phyloP scores from a whole-genome alignment of 2,113 vertebrate genomes.

The Physeter macrocephalus region DNA sequence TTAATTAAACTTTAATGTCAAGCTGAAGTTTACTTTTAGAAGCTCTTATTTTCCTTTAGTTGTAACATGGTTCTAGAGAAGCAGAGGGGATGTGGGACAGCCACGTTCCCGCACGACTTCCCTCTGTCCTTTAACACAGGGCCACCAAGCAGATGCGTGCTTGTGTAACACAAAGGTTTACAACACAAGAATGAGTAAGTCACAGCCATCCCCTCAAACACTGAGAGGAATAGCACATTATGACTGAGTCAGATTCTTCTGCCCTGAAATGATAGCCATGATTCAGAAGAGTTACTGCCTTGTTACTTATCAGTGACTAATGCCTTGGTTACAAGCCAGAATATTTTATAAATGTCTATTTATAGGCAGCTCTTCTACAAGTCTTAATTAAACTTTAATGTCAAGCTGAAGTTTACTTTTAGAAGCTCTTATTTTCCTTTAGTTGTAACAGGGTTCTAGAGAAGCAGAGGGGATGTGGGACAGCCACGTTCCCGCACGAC shows the following conservation, averaged over 20 bases:
- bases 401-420: slow-evolving; percentile 82
- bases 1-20: slow-evolving; percentile 88
- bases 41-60: slow-evolving; percentile 34
- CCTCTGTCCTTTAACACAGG: neutral
- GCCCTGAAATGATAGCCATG: neutral
- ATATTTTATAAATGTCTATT: slow-evolving; percentile 86
- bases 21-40: slow-evolving; percentile 81
- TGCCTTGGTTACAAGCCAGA: slow-evolving; percentile 85
- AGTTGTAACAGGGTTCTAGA: slow-evolving; percentile 55
- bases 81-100: neutral
- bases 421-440: slow-evolving; percentile 48
- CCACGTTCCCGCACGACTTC: neutral
- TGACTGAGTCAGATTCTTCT: neutral
- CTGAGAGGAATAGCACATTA: neutral
- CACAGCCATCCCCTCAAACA: neutral
- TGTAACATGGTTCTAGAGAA: slow-evolving; percentile 53
- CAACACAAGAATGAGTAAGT: neutral
- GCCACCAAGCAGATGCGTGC: neutral
- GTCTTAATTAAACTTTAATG: slow-evolving; percentile 88
- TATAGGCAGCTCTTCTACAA: slow-evolving; percentile 81
- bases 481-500: neutral
- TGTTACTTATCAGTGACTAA: slow-evolving; percentile 78
- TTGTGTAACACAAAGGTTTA: neutral
- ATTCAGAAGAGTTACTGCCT: neutral
- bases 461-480: neutral